Percentiles rank a stretch among this genome's conserved stretches.
Conservation (phyloP, 2,888 invertebrate species). For the Zygogramma bicolorata region DNA sequence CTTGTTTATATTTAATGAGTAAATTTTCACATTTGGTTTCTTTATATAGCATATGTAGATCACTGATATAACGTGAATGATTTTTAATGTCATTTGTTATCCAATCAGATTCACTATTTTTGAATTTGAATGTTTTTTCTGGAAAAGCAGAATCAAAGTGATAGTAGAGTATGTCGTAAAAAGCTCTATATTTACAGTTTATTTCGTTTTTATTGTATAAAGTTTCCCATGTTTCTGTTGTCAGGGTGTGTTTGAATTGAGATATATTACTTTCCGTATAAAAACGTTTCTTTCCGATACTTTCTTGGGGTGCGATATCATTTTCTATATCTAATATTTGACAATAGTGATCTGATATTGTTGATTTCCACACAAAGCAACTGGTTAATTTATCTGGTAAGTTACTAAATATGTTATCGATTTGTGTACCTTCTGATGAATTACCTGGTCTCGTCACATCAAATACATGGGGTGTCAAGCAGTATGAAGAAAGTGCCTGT, state of each 20-base stretch:
- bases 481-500: not conserved
- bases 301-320: not conserved
- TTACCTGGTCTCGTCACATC: not conserved
- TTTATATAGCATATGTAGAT: not conserved
- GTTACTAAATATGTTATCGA: not conserved
- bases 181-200: not conserved
- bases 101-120: not conserved
- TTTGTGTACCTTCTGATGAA: not conserved
- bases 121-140: not conserved
- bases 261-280: not conserved
- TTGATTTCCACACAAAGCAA: not conserved
- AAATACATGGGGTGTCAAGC: not conserved
- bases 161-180: not conserved
- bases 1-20: constrained; percentile 2
- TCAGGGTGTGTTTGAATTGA: not conserved
- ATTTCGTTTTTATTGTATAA: not conserved
- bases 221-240: not conserved
- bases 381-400: not conserved
- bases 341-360: not conserved
- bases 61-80: not conserved
- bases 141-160: not conserved
- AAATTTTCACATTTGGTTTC: constrained; percentile 1
- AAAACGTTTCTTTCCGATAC: not conserved
- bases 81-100: not conserved
- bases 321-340: constrained; percentile 1